These are phyloP conservation scores for Pangasianodon gigas DNA, from an alignment of 2,113 vertebrate species.

Conservation along the genomic window DNA sequence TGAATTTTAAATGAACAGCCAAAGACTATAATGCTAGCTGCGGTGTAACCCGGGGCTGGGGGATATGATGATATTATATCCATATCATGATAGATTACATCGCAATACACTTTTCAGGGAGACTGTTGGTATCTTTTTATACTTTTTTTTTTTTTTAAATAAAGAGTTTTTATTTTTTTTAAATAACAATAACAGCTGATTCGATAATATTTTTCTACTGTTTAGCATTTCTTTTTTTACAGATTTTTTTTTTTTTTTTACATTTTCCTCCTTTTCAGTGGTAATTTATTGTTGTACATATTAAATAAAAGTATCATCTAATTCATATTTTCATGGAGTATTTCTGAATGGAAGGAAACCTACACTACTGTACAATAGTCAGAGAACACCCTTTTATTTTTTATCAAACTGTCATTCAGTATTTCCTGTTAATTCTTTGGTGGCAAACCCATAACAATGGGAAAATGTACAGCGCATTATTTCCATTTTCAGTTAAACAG, in stretches of 20 bases:
- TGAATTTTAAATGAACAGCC: neutral
- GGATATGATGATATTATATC: neutral
- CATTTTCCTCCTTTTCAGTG: neutral
- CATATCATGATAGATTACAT: neutral
- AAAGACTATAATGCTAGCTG: neutral
- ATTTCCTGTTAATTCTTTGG: too few relatives aligned
- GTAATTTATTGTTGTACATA: neutral
- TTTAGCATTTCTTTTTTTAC: neutral
- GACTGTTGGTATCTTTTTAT: neutral
- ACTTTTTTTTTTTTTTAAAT: neutral
- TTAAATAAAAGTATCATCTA: neutral
- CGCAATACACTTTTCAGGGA: neutral
- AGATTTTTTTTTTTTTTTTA: neutral
- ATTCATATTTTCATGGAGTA: neutral
- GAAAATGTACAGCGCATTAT: too few relatives aligned
- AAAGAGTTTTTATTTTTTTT: neutral
- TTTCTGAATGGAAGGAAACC: neutral
- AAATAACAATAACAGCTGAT: neutral
- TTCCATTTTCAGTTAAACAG: too few relatives aligned
- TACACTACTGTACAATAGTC: neutral
- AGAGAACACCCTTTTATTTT: neutral
- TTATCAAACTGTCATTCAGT: too few relatives aligned
- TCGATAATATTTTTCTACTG: neutral
- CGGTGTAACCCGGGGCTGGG: neutral
- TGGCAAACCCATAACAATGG: too few relatives aligned